These are phyloP conservation scores for Calliphora vomitoria DNA, from an alignment of 2,888 invertebrate species.

Conservation along the genomic window DNA sequence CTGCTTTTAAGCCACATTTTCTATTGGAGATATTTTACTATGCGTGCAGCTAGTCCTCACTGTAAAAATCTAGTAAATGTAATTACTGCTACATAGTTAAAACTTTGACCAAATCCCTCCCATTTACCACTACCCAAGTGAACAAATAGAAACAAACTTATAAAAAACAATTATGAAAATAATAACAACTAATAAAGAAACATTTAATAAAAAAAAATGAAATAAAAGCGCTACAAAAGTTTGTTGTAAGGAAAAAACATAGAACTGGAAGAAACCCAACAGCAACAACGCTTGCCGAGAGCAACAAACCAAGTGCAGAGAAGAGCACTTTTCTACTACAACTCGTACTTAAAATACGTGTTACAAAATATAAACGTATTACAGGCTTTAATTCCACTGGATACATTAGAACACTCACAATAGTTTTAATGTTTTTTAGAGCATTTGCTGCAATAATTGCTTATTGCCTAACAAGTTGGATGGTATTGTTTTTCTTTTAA, in stretches of 20 bases:
- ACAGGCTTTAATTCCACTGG: slow-evolving; percentile 52
- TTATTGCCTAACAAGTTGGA: slow-evolving; percentile 54
- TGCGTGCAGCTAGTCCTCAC: background rate
- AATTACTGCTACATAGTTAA: slow-evolving; percentile 54
- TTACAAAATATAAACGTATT: slow-evolving; percentile 36
- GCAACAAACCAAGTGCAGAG: slow-evolving; percentile 26
- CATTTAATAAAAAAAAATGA: slow-evolving; percentile 40
- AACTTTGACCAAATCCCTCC: slow-evolving; percentile 54
- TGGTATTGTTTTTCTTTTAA: slow-evolving; percentile 11
- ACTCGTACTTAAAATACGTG: slow-evolving; percentile 16
- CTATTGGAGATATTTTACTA: background rate
- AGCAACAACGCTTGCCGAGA: slow-evolving; percentile 2
- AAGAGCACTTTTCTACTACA: slow-evolving; percentile 8
- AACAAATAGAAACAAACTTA: slow-evolving; percentile 41
- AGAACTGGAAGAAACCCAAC: background rate
- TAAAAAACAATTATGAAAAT: slow-evolving; percentile 62
- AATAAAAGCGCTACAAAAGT: slow-evolving; percentile 46
- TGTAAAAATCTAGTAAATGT: slow-evolving; percentile 36
- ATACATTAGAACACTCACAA: slow-evolving; percentile 28
- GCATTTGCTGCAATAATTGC: slow-evolving; percentile 58
- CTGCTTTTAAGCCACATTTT: slow-evolving; percentile 23
- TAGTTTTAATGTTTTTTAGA: slow-evolving; percentile 24
- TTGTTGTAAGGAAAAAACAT: slow-evolving; percentile 16
- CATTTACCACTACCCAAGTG: background rate
- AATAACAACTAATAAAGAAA: slow-evolving; percentile 69